Evolutionary conservation across 2,888 invertebrate species (phyloP), one percentile per base, ranked within the genome.

Genomic region (Diloba caeruleocephala): DNA sequence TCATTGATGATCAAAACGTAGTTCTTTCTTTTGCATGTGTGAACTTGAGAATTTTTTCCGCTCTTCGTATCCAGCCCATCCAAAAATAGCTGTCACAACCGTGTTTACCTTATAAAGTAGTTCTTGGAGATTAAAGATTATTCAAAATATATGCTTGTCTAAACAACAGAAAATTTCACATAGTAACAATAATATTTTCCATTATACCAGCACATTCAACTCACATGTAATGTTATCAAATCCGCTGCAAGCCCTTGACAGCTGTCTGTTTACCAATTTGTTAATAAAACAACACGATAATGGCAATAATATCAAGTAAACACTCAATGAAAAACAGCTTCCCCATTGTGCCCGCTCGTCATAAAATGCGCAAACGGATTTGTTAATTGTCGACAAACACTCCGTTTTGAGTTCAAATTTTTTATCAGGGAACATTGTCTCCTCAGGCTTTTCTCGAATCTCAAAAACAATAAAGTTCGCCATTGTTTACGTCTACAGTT

Each of bases 401-500:
- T 65, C 49, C 36, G 55, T 58, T 57, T 55, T 56, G 57, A 62
- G 74, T 77, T 65, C 54, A 60, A 73, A 74, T 70, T 75, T 76
- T 78, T 74, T 71, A 71, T 75, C 54, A 48, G 57, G 6, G 51
- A 44, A 53, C 50, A 42, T 31, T 55, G 48, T 60, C 51, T 52
- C 57, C 48, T 38, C 56, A 62, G 46, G 50, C 57, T 42, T 54
- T 44, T 33, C 50, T 58, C 25, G 42, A 51, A 42, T 66, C 69
- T 65, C 53, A 64, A 66, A 74, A 76, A 80, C 77, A 82, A 81
- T 81, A 78, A 81, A 81, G 70, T 76, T 68, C 43, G 45, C 57
- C 67, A 68, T 74, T 83, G 77, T 79, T 82, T 81, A 77, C 76
- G 76, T 79, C 71, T 74, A 77, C 78, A 76, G 73, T 74, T 80